Evolutionary conservation across 2,113 vertebrate genomes (phyloP).

Genomic region (Tachycineta bicolor): DNA sequence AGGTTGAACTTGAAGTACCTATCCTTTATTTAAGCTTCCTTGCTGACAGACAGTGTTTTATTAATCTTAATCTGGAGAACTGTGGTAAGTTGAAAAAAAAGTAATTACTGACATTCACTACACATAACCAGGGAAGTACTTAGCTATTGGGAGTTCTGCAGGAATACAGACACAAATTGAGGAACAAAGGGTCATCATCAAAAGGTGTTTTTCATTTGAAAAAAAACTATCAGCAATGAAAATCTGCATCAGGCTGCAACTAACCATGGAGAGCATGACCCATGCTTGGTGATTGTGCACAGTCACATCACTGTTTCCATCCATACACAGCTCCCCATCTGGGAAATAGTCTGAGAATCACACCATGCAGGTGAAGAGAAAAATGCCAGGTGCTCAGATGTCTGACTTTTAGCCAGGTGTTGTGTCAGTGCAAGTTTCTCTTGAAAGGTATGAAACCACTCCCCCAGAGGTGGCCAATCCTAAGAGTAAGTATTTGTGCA

Average conservation of each 20-base stretch:
- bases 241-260: not conserved
- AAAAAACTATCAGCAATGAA: not conserved
- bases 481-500: not conserved
- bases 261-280: not conserved
- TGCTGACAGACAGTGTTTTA: not conserved
- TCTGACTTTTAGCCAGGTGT: not conserved
- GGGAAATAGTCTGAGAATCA: not conserved
- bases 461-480: not conserved
- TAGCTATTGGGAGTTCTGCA: not conserved
- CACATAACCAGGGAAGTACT: not conserved
- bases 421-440: not conserved
- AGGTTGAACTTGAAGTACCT: not conserved
- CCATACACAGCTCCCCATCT: fast-evolving
- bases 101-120: not conserved
- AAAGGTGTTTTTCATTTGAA: not conserved
- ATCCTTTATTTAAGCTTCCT: conserved; percentile 15
- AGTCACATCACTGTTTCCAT: fast-evolving
- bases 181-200: not conserved
- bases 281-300: fast-evolving
- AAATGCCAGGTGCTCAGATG: not conserved
- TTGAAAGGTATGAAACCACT: not conserved
- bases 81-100: not conserved
- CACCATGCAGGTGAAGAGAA: not conserved
- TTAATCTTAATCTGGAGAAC: conserved; percentile 30
- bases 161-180: not conserved